A percentile compares a stretch with the other conserved stretches of the same genome.
Conservation (phyloP, 53 echinoderm and acorn worm genomes). For the Paracentrotus lividus region DNA sequence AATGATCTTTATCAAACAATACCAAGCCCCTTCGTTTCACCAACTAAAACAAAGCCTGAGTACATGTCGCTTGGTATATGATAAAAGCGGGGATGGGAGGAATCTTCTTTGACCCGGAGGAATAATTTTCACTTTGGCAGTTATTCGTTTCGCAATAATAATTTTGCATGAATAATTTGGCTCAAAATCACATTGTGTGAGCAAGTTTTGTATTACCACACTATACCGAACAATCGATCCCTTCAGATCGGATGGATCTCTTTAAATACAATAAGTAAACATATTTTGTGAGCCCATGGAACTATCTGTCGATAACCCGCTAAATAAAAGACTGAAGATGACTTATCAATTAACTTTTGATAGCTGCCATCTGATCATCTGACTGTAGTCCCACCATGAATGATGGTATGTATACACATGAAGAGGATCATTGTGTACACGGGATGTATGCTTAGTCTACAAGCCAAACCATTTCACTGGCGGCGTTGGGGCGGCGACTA, state of each 20-base stretch:
- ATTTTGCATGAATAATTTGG: not conserved
- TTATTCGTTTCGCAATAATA: too few relatives aligned
- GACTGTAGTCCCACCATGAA: slow-evolving; percentile 2
- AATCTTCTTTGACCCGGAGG: too few relatives aligned
- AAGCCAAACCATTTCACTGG: not conserved
- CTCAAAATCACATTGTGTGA: not conserved
- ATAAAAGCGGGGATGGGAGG: too few relatives aligned
- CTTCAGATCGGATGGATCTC: not conserved
- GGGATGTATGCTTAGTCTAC: slow-evolving; percentile 17
- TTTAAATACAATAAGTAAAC: slow-evolving; percentile 3
- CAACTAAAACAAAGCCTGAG: too few relatives aligned
- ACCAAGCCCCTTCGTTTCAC: too few relatives aligned
- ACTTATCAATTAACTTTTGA: slow-evolving; percentile 39
- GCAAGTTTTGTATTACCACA: not conserved
- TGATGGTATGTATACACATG: not conserved
- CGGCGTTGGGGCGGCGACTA: slow-evolving; percentile 5
- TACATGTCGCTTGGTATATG: too few relatives aligned
- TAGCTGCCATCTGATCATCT: slow-evolving; percentile 23
- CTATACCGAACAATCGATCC: not conserved
- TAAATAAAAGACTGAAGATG: not conserved
- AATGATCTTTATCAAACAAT: too few relatives aligned
- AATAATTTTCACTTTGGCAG: too few relatives aligned
- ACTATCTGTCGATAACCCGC: slow-evolving; percentile 2
- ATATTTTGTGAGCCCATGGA: not conserved
- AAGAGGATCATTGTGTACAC: slow-evolving; percentile 25